These are phyloP conservation scores for Zaprionus nigranus DNA, from an alignment of 1,140 invertebrate genomes.

Conservation along the genomic window DNA sequence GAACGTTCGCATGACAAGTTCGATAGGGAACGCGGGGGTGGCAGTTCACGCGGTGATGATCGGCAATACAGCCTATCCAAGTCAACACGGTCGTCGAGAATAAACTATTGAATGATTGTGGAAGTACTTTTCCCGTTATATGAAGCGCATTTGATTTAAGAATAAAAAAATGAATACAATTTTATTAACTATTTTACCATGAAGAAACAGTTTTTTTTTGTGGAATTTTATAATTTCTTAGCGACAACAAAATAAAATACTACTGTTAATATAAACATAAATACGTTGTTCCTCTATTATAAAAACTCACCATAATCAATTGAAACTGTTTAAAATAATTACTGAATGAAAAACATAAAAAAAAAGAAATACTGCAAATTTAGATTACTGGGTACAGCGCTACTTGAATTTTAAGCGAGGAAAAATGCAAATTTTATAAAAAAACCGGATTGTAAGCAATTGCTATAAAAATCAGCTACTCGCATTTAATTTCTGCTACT, in stretches of 20 bases:
- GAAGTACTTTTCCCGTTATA: slow-evolving; percentile 17
- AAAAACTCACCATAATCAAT: too few relatives aligned
- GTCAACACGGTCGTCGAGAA: slow-evolving; percentile 72
- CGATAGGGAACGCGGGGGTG: slow-evolving; percentile 61
- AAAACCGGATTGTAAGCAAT: too few relatives aligned
- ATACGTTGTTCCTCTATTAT: neutral
- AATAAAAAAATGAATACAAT: slow-evolving; percentile 45
- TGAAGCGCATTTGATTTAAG: slow-evolving; percentile 57
- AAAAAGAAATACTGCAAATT: too few relatives aligned
- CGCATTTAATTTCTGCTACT: too few relatives aligned
- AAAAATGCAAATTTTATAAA: too few relatives aligned
- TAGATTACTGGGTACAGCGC: too few relatives aligned
- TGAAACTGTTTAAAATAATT: too few relatives aligned
- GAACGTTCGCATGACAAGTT: slow-evolving; percentile 83
- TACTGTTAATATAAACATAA: neutral
- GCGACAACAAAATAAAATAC: slow-evolving; percentile 32
- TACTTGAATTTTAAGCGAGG: too few relatives aligned
- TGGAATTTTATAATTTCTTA: slow-evolving; percentile 61
- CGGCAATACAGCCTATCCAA: slow-evolving; percentile 73
- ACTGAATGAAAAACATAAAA: too few relatives aligned
- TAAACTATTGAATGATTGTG: slow-evolving; percentile 61
- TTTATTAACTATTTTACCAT: slow-evolving; percentile 48
- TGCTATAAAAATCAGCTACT: too few relatives aligned
- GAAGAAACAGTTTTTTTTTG: slow-evolving; percentile 40
- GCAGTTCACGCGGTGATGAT: slow-evolving; percentile 69